These are phyloP conservation scores for Myoxocephalus aenaeus DNA, from an alignment of 2,797 vertebrate genomes.

Conservation along the genomic window DNA sequence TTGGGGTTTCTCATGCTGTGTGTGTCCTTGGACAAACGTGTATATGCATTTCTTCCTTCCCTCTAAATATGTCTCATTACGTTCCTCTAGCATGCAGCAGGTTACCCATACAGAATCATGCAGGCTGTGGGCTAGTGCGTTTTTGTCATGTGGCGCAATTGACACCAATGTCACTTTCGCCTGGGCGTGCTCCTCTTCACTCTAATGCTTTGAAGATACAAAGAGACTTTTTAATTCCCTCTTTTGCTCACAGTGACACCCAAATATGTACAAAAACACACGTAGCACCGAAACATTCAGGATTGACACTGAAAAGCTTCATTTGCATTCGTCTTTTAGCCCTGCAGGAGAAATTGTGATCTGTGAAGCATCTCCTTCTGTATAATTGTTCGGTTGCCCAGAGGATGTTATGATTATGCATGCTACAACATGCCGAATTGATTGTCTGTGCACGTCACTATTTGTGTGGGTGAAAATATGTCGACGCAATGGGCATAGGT, in stretches of 20 bases:
- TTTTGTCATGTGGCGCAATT: slow-evolving; percentile 39
- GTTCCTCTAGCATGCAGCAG: slow-evolving; percentile 6
- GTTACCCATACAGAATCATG: slow-evolving; percentile 24
- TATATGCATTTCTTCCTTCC: slow-evolving; percentile 1
- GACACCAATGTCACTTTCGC: slow-evolving; percentile 65
- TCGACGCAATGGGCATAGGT: slow-evolving; percentile 17
- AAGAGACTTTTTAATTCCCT: slow-evolving; percentile 45
- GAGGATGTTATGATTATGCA: slow-evolving; percentile 61
- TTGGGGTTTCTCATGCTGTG: slow-evolving; percentile 14
- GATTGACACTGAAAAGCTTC: slow-evolving; percentile 25
- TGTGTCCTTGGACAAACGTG: not conserved
- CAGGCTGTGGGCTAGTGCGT: slow-evolving; percentile 20
- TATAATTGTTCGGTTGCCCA: slow-evolving; percentile 68
- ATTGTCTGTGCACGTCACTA: slow-evolving; percentile 51
- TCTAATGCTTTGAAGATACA: slow-evolving; percentile 48
- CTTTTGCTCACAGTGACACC: slow-evolving; percentile 53
- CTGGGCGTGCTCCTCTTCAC: slow-evolving; percentile 37
- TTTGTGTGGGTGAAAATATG: slow-evolving; percentile 45
- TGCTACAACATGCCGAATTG: slow-evolving; percentile 60
- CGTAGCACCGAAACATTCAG: not conserved
- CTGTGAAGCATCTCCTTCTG: slow-evolving; percentile 58
- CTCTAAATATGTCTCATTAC: slow-evolving; percentile 4
- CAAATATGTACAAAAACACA: slow-evolving; percentile 36
- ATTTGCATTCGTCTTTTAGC: slow-evolving; percentile 55
- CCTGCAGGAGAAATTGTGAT: slow-evolving; percentile 56